Base-by-base conservation (phyloP, 1,140 invertebrate genomes). In the Steinernema feltiae region DNA sequence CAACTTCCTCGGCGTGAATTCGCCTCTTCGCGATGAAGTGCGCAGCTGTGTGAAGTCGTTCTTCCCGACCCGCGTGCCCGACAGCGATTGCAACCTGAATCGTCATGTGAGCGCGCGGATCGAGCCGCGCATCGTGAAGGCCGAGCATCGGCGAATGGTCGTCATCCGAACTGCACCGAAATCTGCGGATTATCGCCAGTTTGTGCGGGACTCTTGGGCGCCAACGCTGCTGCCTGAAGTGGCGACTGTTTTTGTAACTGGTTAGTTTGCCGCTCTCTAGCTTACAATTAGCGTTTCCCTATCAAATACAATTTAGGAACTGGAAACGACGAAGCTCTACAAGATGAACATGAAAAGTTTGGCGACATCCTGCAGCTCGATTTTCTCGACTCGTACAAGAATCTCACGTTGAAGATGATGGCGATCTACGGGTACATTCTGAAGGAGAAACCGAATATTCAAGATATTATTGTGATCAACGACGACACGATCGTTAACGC, bases 401-500 rank as follows among this genome's bases (percentile, higher is more conserved):
- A 86, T 75, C 71, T 85, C 15, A 83, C 85, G 1, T 75, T 84
- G 70, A 85, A 85, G 76, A 85, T 85, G 84, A 85, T 85, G 82
- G 76, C 78, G 2, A 81, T 76, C 18, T 84, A 84, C 48, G 72
- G 82, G 21, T 84, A 76, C 32, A 79, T 85, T 32, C 70, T 80
- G 31, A 41, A 75, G 17, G 74, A 80, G 70, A 29, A 77, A 21
- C 76, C 82, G 1, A 72, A 77, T 12, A 73, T 78, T 24, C 70
- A 84, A 32, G 79, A 85, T 77, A 82, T 85, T 75, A 75, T 86
- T 70, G 84, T 86, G 29, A 84, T 86, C n/a, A 85, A 85, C 71
- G 84, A 85, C 70, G 84, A 85, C 73, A 86, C 85, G 48, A 86
- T 85, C 70, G 85, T 85, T 15, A 86, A 85, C 76, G 82, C 80